These are phyloP conservation scores for Acanthiza pusilla DNA, from an alignment of 2,797 vertebrate genomes.

Conservation along the genomic window DNA sequence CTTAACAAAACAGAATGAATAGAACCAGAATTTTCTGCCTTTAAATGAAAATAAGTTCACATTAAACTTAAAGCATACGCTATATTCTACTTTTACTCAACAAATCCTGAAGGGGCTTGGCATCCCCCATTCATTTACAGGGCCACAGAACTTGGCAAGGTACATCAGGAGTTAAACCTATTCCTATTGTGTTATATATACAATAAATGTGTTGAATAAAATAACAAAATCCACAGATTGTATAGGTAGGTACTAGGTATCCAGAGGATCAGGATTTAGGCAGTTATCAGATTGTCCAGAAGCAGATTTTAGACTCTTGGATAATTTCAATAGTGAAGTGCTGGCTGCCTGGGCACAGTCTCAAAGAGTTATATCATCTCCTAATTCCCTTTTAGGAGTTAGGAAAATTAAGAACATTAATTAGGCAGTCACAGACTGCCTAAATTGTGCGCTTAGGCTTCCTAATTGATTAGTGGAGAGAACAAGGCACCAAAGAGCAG, in stretches of 20 bases:
- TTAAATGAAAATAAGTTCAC: not conserved
- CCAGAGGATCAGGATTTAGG: not conserved
- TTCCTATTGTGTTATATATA: not conserved
- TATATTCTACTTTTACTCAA: not conserved
- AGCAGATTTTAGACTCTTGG: not conserved
- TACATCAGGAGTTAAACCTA: not conserved
- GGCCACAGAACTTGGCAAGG: not conserved
- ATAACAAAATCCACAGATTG: not conserved
- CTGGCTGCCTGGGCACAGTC: not conserved
- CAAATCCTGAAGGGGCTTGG: not conserved
- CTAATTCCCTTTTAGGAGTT: not conserved
- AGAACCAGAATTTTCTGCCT: not conserved
- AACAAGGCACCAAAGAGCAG: not conserved
- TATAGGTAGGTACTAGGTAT: not conserved
- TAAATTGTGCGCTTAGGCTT: conserved; percentile 3
- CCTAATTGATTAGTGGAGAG: conserved; percentile 3
- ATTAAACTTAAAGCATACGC: not conserved
- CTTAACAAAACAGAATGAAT: not conserved
- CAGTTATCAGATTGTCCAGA: not conserved
- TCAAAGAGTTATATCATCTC: not conserved
- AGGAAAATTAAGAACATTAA: conserved; percentile 26
- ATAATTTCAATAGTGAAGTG: not conserved
- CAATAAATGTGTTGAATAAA: not conserved
- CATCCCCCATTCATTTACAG: not conserved
- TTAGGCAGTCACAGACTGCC: conserved; percentile 3